Base-by-base conservation (phyloP, 2,113 vertebrate genomes). In the rat (Rattus norvegicus) region DNA sequence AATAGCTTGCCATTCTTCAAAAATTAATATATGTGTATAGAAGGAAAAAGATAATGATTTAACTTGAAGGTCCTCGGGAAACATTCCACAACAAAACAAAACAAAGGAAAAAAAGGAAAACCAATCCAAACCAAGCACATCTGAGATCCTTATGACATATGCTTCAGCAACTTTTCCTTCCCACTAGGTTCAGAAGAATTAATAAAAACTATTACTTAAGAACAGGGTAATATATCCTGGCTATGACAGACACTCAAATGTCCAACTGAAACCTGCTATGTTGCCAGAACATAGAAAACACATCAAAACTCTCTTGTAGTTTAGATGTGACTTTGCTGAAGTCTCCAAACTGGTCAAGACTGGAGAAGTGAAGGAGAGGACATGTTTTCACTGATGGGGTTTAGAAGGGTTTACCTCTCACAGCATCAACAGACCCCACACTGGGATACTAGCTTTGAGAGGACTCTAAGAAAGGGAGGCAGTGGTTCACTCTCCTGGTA, bases 21-120 rank as follows among this genome's bases (percentile, higher is more conserved):
- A 79, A 95, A 91, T 10, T 47, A n/a, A 9, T 79, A 72, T 43
- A 56, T 80, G 13, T 81, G 4, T 63, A 75, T 70, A 85, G 70
- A 93, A 69, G 28, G 33, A 95, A 96, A 95, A 47, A n/a, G 87
- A 79, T 79, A 56, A 94, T 47, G 39, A 73, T 94, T 30, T 79
- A 91, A 81, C 1, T 94, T 90, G 91, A 92, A 30, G 28, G 54
- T 85, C 26, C 36, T 92, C 54, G 70, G 83, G 14, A 92, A 92
- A 61, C 54, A 69, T 67, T 61, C 84, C 87, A 49, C 39, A 65
- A 85, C 14, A 9, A 2, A 72, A 72, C 43, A 28, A 83, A 54
- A 93, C 83, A 47, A 49, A 6, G 14, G n/a, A n/a, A 72, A n/a
- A 36, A 28, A 77, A 54, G 12, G 12, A n/a, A 30, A 33, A 69